Evolutionary conservation across 2,797 vertebrate species (phyloP).

Genomic region (Delichon dasypus): DNA sequence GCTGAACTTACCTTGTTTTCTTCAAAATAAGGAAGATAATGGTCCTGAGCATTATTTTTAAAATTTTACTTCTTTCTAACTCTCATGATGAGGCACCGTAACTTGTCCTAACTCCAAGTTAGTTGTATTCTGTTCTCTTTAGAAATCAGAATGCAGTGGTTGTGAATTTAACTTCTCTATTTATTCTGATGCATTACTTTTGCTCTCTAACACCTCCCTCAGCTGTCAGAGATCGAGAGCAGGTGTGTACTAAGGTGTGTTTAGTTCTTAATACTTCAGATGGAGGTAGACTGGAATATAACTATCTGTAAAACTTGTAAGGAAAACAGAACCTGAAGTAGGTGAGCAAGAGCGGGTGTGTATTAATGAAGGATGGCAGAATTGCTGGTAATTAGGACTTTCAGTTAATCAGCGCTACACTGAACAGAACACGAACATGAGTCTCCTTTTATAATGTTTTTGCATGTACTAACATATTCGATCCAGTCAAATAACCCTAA

Average conservation of each 20-base stretch:
- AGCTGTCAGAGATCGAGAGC: background rate
- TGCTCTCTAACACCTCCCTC: background rate
- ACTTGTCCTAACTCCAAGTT: background rate
- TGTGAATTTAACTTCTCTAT: background rate
- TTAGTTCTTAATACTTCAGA: background rate
- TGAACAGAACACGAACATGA: background rate
- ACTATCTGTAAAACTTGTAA: background rate
- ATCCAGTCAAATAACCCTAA: background rate
- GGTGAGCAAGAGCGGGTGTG: fast-evolving
- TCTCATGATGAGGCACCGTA: background rate
- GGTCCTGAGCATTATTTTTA: background rate
- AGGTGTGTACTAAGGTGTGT: background rate
- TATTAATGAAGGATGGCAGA: background rate
- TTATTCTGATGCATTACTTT: background rate
- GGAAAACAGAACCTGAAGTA: background rate
- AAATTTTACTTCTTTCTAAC: background rate
- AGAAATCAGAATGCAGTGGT: background rate
- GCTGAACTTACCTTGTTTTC: background rate
- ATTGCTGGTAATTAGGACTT: background rate
- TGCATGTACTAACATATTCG: background rate
- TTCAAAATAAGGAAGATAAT: background rate
- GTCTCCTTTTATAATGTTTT: background rate
- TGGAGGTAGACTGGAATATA: background rate
- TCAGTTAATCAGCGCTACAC: background rate
- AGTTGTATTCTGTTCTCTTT: background rate